A percentile compares a stretch with the other conserved stretches of the same genome.
These are phyloP conservation scores for Stegodyphus dumicola DNA, from an alignment of 1,140 invertebrate species.

Conservation along the genomic window DNA sequence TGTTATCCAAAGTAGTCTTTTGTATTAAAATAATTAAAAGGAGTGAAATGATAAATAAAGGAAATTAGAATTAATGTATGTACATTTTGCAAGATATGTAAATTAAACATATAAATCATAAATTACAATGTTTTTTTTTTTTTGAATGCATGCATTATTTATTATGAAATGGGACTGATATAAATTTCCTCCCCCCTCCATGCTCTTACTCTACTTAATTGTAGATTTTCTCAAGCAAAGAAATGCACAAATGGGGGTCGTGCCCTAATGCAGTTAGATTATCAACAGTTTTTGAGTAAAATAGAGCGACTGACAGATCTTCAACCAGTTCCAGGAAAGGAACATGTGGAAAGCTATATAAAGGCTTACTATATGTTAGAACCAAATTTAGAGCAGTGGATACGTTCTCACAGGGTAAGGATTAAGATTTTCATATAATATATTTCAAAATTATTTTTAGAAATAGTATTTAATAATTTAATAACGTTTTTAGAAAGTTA, in stretches of 20 bases:
- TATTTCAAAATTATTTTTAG: not conserved
- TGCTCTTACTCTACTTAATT: too few species aligned
- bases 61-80: too few species aligned
- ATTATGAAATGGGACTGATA: too few species aligned
- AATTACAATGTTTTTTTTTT: too few species aligned
- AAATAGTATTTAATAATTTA: not conserved
- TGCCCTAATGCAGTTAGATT: constrained; percentile 97
- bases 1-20: too few species aligned
- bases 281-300: constrained; percentile 92
- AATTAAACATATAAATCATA: too few species aligned
- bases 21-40: too few species aligned
- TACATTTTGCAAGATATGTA: too few species aligned
- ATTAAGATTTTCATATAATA: not conserved
- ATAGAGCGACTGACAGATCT: constrained; percentile 84
- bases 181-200: too few species aligned
- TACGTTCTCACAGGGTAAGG: constrained; percentile 81
- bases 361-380: constrained; percentile 97
- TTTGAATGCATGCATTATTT: too few species aligned
- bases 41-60: too few species aligned
- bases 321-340: constrained; percentile 84
- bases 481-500: not conserved
- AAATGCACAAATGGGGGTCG: constrained; percentile 97
- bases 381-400: constrained; percentile 87
- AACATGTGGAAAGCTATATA: constrained; percentile 93
- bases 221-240: constrained; percentile 72